These are phyloP conservation scores for Cheilinus undulatus DNA, from an alignment of 2,113 vertebrate species.

Conservation along the genomic window DNA sequence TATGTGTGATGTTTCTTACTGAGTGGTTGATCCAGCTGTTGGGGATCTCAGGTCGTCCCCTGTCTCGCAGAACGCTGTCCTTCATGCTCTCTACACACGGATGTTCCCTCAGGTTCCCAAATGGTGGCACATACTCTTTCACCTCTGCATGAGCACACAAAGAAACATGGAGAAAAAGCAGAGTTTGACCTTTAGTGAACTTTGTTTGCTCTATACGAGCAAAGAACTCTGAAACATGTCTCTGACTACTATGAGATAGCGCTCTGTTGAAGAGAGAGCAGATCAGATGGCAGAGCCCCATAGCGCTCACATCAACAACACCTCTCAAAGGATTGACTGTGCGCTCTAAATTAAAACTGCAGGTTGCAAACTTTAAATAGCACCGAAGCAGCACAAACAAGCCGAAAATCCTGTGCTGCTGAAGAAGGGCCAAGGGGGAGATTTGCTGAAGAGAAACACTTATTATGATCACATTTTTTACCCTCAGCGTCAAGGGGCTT, in stretches of 20 bases:
- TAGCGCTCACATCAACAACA: conserved; percentile 37
- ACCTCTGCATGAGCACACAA: conserved; percentile 85
- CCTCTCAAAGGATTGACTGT: conserved; percentile 48
- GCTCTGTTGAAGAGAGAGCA: conserved; percentile 17
- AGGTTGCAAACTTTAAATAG: conserved; percentile 65
- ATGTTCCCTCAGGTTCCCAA: conserved; percentile 94
- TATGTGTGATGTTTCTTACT: conserved; percentile 76
- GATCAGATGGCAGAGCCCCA: conserved; percentile 40
- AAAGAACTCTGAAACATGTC: background rate
- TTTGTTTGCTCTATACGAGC: background rate
- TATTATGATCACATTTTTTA: conserved; percentile 50
- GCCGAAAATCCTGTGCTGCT: conserved; percentile 40
- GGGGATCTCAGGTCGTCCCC: conserved; percentile 93
- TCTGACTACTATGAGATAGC: background rate
- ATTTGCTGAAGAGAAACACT: conserved; percentile 59
- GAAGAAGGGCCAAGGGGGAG: conserved; percentile 24
- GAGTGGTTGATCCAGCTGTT: conserved; percentile 93
- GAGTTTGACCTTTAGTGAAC: background rate
- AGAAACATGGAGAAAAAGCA: background rate
- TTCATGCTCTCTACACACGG: conserved; percentile 99
- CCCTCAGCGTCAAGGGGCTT: conserved; percentile 28
- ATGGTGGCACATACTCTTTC: conserved; percentile 95
- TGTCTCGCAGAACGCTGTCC: conserved; percentile 94
- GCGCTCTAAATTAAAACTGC: conserved; percentile 49
- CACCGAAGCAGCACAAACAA: conserved; percentile 45